phyloP scores from a whole-genome alignment of 2,888 invertebrate genomes.

The Theodoxus fluviatilis region DNA sequence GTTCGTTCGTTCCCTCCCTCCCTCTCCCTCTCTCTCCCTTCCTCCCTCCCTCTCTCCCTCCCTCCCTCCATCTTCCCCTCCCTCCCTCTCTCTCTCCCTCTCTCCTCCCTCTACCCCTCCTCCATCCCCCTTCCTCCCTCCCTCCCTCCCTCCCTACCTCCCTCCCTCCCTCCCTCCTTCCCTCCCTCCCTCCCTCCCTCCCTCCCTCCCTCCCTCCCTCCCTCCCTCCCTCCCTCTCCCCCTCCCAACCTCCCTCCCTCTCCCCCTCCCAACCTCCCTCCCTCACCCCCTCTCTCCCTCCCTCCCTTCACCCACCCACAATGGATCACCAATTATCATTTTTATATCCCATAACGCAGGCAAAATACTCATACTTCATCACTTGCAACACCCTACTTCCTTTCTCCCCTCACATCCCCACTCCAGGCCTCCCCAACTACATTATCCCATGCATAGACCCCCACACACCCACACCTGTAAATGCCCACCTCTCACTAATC shows the following conservation, averaged over 20 bases:
- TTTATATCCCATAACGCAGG: too few relatives aligned
- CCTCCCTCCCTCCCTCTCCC: constrained; percentile 12
- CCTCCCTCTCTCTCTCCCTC: constrained; percentile 17
- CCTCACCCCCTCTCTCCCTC: too few relatives aligned
- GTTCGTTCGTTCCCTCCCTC: neutral
- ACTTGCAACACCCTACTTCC: too few relatives aligned
- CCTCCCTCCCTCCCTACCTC: neutral
- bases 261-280: constrained; percentile 11
- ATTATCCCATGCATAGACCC: too few relatives aligned
- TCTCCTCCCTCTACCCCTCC: neutral
- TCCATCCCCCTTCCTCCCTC: neutral
- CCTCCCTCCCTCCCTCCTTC: neutral
- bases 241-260: constrained; percentile 19
- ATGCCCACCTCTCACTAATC: too few relatives aligned
- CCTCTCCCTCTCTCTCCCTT: constrained; percentile 5
- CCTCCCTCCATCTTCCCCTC: constrained; percentile 4
- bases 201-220: constrained; percentile 24
- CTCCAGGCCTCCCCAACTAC: too few relatives aligned
- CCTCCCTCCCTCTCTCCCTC: neutral
- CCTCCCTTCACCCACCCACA: too few relatives aligned
- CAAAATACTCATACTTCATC: too few relatives aligned
- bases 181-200: constrained; percentile 21
- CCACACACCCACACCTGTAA: too few relatives aligned
- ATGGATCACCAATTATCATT: too few relatives aligned
- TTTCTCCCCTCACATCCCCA: too few relatives aligned